Conservation (phyloP, 2,888 invertebrate species). For the Urechis unicinctus region DNA sequence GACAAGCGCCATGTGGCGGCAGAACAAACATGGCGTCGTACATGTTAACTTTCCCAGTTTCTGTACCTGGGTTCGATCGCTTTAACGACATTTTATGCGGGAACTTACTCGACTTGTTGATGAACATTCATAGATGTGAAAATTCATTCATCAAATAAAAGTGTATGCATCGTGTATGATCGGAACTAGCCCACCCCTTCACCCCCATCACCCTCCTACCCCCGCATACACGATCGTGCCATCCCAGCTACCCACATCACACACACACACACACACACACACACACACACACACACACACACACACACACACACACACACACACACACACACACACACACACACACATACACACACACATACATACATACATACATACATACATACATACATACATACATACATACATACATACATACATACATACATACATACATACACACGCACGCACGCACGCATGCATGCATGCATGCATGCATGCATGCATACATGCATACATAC, state of each 20-base stretch:
- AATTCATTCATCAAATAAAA: no score
- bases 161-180: background rate
- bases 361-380: background rate
- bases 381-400: slow-evolving; percentile 1
- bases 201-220: background rate
- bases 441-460: background rate
- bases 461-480: background rate
- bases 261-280: background rate
- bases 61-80: no score
- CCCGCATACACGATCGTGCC: background rate
- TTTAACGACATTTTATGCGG: no score
- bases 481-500: slow-evolving; percentile 1
- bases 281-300: background rate
- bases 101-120: no score
- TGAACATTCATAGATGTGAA: no score
- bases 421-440: background rate
- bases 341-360: slow-evolving; percentile 3
- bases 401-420: background rate
- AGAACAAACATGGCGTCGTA: no score
- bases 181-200: background rate
- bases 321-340: slow-evolving; percentile 6
- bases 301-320: slow-evolving; percentile 5
- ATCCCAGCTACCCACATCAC: background rate
- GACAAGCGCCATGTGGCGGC: no score
- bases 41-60: no score